Evolutionary conservation across 1,140 invertebrate species (phyloP).

Genomic region (Drosophila nigromelanica): DNA sequence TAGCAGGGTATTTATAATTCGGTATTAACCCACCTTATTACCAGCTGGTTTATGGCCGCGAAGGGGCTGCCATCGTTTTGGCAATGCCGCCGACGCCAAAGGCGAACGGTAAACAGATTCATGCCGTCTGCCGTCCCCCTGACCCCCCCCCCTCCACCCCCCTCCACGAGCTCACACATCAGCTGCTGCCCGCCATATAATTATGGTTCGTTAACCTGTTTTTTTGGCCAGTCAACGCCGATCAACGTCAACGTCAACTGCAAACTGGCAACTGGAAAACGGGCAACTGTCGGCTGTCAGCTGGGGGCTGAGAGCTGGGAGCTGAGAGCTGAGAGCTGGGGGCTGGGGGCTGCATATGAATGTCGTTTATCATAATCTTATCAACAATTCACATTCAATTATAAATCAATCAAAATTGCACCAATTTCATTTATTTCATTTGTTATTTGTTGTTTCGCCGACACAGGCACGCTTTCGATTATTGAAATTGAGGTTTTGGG

Average conservation of each 20-base stretch:
- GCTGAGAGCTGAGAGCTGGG: neutral
- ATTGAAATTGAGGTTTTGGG: constrained; percentile 32
- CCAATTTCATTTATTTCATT: constrained; percentile 74
- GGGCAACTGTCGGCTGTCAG: constrained; percentile 13
- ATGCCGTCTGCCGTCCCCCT: constrained; percentile 38
- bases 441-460: constrained; percentile 60
- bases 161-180: neutral
- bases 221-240: constrained; percentile 55
- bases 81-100: constrained; percentile 75
- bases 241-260: constrained; percentile 59
- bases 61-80: constrained; percentile 67
- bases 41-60: constrained; percentile 25
- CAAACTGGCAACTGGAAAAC: constrained; percentile 34
- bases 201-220: constrained; percentile 74
- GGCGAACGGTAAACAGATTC: constrained; percentile 45
- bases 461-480: constrained; percentile 54
- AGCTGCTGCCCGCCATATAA: constrained; percentile 27
- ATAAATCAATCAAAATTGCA: constrained; percentile 83
- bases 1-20: constrained; percentile 14
- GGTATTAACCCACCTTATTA: constrained; percentile 13
- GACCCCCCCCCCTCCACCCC: constrained; percentile 5
- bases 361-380: constrained; percentile 83
- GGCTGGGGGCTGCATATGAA: constrained; percentile 59
- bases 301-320: neutral
- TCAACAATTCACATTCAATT: constrained; percentile 83